Percentiles rank a stretch among this genome's conserved stretches.
Conservation (phyloP, 2,797 vertebrate species). For the Artibeus lituratus region DNA sequence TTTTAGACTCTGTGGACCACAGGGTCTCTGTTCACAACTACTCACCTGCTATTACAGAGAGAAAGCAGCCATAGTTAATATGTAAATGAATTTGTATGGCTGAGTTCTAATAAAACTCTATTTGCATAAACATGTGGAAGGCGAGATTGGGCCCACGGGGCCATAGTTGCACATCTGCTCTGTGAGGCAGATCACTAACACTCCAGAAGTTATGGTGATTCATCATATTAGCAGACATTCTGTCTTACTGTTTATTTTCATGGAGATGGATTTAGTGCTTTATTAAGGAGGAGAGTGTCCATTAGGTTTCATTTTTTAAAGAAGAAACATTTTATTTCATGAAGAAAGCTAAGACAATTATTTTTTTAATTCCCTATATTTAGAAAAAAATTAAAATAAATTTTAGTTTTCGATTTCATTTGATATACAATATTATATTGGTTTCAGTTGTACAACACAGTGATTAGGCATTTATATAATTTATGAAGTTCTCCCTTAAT, state of each 20-base stretch:
- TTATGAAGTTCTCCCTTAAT: too few species aligned
- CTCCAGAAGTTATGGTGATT: neutral
- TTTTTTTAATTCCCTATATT: neutral
- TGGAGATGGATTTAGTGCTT: neutral
- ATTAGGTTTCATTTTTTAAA: neutral
- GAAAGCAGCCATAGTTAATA: neutral
- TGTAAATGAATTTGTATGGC: neutral
- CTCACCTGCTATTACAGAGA: neutral
- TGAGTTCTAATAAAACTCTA: neutral
- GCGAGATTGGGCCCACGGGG: neutral
- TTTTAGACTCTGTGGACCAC: neutral
- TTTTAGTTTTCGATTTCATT: neutral
- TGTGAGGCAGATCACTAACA: neutral
- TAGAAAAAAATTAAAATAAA: neutral
- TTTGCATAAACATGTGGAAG: neutral
- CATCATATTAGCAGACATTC: neutral
- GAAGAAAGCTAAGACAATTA: neutral
- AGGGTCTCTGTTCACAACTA: neutral
- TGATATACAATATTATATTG: too few species aligned
- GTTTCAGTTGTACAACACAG: too few species aligned
- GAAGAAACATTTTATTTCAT: neutral
- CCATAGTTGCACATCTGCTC: neutral
- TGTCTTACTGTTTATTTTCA: neutral
- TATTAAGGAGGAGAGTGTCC: neutral
- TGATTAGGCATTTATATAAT: too few species aligned